phyloP scores from a whole-genome alignment of 35 echinoderm and acorn worm species.

The Strongylocentrotus purpuratus region DNA sequence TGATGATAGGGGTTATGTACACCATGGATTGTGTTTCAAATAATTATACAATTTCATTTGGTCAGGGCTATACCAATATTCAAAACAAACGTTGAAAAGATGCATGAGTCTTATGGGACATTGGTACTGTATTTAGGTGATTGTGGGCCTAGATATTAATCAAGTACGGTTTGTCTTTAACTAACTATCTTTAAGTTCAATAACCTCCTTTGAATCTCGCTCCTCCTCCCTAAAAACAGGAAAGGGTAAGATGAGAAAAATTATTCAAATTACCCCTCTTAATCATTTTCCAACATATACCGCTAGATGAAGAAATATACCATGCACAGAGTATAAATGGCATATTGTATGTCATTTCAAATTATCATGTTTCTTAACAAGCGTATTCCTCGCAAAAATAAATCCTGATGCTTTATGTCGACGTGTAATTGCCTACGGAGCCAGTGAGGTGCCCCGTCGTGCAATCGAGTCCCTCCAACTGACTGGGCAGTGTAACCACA shows the following conservation, averaged over 20 bases:
- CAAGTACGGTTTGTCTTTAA: too few relatives aligned
- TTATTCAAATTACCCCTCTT: background rate
- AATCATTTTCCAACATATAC: background rate
- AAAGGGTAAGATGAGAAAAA: background rate
- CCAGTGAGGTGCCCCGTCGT: background rate
- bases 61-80: background rate
- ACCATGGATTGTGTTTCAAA: background rate
- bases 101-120: background rate
- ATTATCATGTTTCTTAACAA: slow-evolving; percentile 41
- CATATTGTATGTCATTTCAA: background rate
- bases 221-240: background rate
- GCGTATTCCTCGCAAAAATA: background rate
- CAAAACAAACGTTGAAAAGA: background rate
- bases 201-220: background rate
- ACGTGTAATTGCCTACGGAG: slow-evolving; percentile 28
- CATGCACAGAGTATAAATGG: background rate
- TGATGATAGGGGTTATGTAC: background rate
- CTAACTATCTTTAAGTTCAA: too few relatives aligned
- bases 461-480: background rate
- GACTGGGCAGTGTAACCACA: background rate
- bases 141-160: too few relatives aligned
- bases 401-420: background rate
- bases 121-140: background rate
- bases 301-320: background rate
- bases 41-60: slow-evolving; percentile 1